These are phyloP conservation scores for Sturnus vulgaris DNA, from an alignment of 2,113 vertebrate genomes.

Conservation along the genomic window DNA sequence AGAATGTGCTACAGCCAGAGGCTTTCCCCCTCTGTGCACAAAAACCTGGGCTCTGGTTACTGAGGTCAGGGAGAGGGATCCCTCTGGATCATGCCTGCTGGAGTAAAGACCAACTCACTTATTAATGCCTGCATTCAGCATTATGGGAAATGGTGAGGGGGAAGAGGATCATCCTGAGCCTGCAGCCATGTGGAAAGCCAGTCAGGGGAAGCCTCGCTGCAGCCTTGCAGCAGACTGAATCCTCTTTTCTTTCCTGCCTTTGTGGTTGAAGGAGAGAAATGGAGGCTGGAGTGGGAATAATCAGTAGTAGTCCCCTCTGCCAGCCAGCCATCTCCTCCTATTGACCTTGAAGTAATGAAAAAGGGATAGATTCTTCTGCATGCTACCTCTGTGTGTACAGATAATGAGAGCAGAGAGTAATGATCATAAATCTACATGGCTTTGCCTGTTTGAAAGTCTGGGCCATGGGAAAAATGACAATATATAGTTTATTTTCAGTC, in stretches of 20 bases:
- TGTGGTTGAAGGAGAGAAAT: background rate
- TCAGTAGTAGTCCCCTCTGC: background rate
- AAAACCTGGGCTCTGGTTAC: background rate
- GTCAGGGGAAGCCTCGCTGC: background rate
- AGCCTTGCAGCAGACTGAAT: background rate
- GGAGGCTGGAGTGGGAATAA: background rate
- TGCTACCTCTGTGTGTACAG: background rate
- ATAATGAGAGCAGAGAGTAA: background rate
- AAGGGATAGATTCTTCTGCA: background rate
- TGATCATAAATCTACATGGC: background rate
- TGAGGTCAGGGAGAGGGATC: background rate
- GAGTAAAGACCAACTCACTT: background rate
- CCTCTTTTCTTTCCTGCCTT: background rate
- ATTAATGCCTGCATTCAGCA: background rate
- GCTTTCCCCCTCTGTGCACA: rapidly evolving
- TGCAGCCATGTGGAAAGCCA: background rate
- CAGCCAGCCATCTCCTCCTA: background rate
- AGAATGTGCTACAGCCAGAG: rapidly evolving
- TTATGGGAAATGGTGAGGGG: background rate
- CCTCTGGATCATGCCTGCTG: background rate
- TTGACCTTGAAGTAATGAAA: constrained; percentile 33
- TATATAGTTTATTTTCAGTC: background rate
- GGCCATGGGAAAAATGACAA: background rate
- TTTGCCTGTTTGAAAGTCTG: background rate
- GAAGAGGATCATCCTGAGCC: background rate